Conservation (phyloP, 2,888 invertebrate species). For the Plagodis dolabraria region DNA sequence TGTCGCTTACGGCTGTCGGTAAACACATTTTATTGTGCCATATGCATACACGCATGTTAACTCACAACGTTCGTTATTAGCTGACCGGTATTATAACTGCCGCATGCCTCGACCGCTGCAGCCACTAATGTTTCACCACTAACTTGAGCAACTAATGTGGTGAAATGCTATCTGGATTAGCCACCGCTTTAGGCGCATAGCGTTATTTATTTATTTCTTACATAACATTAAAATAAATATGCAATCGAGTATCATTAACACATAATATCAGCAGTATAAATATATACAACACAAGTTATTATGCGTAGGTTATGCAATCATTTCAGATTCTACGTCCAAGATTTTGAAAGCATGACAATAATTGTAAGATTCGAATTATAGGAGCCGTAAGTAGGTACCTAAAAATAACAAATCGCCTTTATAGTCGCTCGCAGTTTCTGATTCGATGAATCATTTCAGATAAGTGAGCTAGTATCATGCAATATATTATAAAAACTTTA, state of each 20-base stretch:
- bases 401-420: too few species aligned
- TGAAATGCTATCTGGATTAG: slow-evolving; percentile 23
- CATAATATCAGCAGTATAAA: slow-evolving; percentile 1
- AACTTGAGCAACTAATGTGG: slow-evolving; percentile 23
- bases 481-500: too few species aligned
- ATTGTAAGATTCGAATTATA: too few species aligned
- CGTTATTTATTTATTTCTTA: slow-evolving; percentile 11
- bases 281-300: not conserved
- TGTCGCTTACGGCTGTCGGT: slow-evolving; percentile 74
- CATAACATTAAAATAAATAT: slow-evolving; percentile 12
- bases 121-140: slow-evolving; percentile 18
- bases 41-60: slow-evolving; percentile 66
- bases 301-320: not conserved
- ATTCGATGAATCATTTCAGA: too few species aligned
- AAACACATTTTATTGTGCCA: slow-evolving; percentile 71
- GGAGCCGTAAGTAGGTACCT: too few species aligned
- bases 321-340: not conserved
- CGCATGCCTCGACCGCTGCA: slow-evolving; percentile 10
- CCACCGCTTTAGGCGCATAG: slow-evolving; percentile 9
- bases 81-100: slow-evolving; percentile 34
- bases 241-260: slow-evolving; percentile 6
- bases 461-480: too few species aligned
- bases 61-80: slow-evolving; percentile 38
- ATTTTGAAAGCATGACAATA: too few species aligned
- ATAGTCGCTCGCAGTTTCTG: too few species aligned